These are phyloP conservation scores for Molossus alvarezi DNA, from an alignment of 2,797 vertebrate genomes.

Conservation along the genomic window DNA sequence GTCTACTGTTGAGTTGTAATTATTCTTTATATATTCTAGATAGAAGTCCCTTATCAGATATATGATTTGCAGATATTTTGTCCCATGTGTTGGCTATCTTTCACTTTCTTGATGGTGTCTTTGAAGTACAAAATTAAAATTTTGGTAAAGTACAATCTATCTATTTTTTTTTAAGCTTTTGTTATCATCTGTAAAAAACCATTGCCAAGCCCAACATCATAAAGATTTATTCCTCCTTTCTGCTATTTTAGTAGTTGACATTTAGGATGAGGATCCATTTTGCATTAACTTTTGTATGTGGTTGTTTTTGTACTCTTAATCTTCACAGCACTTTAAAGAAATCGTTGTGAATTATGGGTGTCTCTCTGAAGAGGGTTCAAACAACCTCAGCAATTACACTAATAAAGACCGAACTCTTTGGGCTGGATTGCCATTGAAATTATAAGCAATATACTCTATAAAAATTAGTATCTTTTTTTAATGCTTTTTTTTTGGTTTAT, in stretches of 20 bases:
- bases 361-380: not conserved
- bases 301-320: conserved; percentile 47
- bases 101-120: conserved; percentile 7
- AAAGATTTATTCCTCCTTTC: conserved; percentile 37
- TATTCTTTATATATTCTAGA: conserved; percentile 20
- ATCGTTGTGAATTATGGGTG: not conserved
- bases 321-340: not conserved
- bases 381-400: conserved; percentile 42
- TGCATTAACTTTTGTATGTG: conserved; percentile 38
- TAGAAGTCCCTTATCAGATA: not conserved
- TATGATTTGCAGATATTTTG: conserved; percentile 64
- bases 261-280: conserved; percentile 17
- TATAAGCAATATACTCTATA: conserved; percentile 41
- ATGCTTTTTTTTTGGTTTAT: conserved; percentile 30
- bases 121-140: conserved; percentile 16
- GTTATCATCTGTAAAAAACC: not conserved
- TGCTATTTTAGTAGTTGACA: conserved; percentile 28
- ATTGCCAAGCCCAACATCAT: not conserved
- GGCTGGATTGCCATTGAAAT: not conserved
- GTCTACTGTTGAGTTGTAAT: conserved; percentile 29
- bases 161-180: conserved; percentile 2
- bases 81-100: not conserved
- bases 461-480: conserved; percentile 7
- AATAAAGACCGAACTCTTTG: conserved; percentile 19
- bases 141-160: conserved; percentile 28